Percentiles rank a stretch among this genome's conserved stretches.
Conservation (phyloP, 2,888 invertebrate species). For the Pheosia tremula region DNA sequence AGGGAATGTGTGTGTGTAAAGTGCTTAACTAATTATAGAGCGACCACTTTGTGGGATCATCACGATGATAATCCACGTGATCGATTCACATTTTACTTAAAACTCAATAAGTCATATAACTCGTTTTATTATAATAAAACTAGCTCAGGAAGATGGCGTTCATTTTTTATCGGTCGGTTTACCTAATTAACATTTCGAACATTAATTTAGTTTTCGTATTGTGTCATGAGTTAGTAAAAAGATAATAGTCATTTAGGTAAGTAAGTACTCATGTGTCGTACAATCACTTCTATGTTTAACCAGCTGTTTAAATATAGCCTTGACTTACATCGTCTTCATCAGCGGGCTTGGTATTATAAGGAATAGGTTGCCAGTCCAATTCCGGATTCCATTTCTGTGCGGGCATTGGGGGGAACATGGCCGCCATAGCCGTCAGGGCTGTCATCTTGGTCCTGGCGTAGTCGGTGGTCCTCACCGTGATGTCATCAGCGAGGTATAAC, state of each 20-base stretch:
- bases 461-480: slow-evolving; percentile 85
- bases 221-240: no score
- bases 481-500: slow-evolving; percentile 77
- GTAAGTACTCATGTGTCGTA: no score
- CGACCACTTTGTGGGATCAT: no score
- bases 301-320: not conserved
- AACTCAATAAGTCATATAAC: not conserved
- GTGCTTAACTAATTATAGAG: no score
- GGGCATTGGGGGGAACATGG: slow-evolving; percentile 86
- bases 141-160: not conserved
- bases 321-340: slow-evolving; percentile 72
- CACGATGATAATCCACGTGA: no score
- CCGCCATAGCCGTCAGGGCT: slow-evolving; percentile 87
- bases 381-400: slow-evolving; percentile 83
- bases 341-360: slow-evolving; percentile 69
- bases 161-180: no score
- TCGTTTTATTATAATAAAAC: not conserved
- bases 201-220: no score
- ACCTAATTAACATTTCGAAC: no score
- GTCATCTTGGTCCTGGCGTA: slow-evolving; percentile 91
- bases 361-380: slow-evolving; percentile 89
- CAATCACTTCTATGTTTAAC: not conserved
- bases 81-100: slow-evolving; percentile 7
- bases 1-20: no score
- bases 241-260: no score